A percentile compares a stretch with the other conserved stretches of the same genome.
Evolutionary conservation across 2,113 vertebrate species (phyloP).

Genomic region (Natator depressus): DNA sequence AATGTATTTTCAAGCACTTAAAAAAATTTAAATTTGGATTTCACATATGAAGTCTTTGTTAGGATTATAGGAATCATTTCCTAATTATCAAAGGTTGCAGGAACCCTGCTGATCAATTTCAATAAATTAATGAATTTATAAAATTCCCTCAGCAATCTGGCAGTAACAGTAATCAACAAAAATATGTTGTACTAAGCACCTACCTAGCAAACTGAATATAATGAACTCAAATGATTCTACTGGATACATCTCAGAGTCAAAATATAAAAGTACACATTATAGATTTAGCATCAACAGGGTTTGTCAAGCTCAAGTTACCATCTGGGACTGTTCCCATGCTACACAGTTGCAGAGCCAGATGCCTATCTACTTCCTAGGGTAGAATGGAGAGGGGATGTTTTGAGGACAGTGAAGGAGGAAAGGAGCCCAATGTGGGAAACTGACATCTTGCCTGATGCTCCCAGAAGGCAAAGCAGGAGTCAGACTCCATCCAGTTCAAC

Average conservation of each 20-base stretch:
- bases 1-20: neutral
- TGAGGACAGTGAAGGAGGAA: neutral
- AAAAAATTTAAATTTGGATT: neutral
- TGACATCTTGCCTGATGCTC: neutral
- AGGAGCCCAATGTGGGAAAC: neutral
- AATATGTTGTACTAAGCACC: constrained; percentile 27
- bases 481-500: neutral
- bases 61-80: constrained; percentile 44
- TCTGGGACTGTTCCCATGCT: neutral
- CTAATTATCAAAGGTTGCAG: constrained; percentile 32
- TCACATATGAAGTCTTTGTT: constrained; percentile 44
- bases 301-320: neutral
- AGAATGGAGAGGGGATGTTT: neutral
- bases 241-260: constrained; percentile 59
- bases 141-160: neutral
- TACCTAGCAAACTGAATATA: constrained; percentile 44
- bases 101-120: constrained; percentile 46
- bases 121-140: constrained; percentile 58
- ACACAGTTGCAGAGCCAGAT: neutral
- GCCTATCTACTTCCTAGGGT: neutral
- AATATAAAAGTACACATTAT: constrained; percentile 23
- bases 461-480: neutral
- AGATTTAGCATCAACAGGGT: neutral
- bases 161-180: constrained; percentile 45
- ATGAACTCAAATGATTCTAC: constrained; percentile 50